A percentile compares a stretch with the other conserved stretches of the same genome.
phyloP scores from a whole-genome alignment of 2,888 invertebrate species.

The Galerucella calmariensis region DNA sequence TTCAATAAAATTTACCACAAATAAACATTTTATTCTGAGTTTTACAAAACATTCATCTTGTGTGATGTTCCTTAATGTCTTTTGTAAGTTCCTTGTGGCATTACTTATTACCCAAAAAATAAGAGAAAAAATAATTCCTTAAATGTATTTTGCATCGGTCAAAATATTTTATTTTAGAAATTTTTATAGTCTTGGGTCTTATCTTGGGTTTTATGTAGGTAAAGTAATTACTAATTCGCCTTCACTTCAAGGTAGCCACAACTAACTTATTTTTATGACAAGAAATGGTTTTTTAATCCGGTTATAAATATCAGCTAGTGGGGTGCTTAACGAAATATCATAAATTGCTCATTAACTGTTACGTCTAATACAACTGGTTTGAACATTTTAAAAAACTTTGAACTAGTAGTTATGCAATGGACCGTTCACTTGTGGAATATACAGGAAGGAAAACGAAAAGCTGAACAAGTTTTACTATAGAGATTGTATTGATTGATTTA shows the following conservation, averaged over 20 bases:
- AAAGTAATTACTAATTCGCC: constrained; percentile 13
- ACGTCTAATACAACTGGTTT: background rate
- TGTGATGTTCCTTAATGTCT: no score
- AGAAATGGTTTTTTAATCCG: constrained; percentile 7
- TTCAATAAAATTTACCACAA: no score
- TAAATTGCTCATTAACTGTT: background rate
- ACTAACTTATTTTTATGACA: constrained; percentile 9
- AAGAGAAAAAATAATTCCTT: no score
- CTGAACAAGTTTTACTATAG: no score
- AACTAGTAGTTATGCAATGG: background rate
- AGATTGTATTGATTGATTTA: no score
- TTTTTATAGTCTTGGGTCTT: no score
- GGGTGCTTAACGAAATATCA: background rate
- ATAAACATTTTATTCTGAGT: no score
- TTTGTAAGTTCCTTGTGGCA: no score
- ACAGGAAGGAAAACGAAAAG: background rate
- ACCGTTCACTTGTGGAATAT: background rate
- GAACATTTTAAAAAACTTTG: background rate
- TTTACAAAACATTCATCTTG: background rate
- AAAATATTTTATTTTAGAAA: background rate
- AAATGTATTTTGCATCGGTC: background rate
- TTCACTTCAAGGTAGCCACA: constrained; percentile 14
- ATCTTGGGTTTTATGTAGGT: background rate
- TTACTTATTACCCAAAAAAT: no score
- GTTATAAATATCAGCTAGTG: background rate